Base-by-base conservation (phyloP, 1,140 invertebrate genomes). In the Lepidostoma basale region DNA sequence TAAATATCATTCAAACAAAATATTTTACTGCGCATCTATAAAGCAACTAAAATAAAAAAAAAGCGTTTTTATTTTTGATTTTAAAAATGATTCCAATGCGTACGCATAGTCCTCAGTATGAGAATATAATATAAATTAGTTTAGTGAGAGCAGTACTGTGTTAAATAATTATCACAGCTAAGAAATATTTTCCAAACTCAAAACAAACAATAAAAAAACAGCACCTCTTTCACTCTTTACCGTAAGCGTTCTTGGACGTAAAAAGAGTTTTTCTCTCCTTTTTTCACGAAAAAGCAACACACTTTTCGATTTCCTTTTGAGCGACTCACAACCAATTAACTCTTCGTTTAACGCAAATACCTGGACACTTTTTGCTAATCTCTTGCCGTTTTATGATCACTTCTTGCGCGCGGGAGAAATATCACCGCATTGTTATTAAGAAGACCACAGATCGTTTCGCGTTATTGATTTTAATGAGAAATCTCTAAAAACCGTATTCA, bases 311-410 rank as follows among this genome's bases (percentile, higher is more conserved):
- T 54, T 54, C 23, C 49, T 26, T 54, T 47, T 54, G n/a, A 16
- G 26, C 26, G 28, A 14, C 25, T 26, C n/a, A 54, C 26, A 16
- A 28, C 23, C 49, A 54, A 54, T 54, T 54, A 54, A 54, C 25
- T 54, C 49, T 54, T 54, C 49, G 49, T 54, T 54, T 14, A 54
- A 54, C 23, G 49, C 49, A 54, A 54, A 28, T 30, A 54, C 25
- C 25, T 26, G 22, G 12, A 28, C 12, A 6, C n/a, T 54, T 54
- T 54, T 54, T 54, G 26, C 26, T 28, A 26, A 28, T 28, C 49
- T 26, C n/a, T 30, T 12, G 33, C 26, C 25, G 30, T 30, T n/a
- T n/a, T 33, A 30, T 28, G 49, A 54, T 23, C 45, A 49, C 25
- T 49, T 49, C 45, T 49, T 49, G 45, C 45, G 22, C n/a, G n/a